Conservation (phyloP, 2,113 vertebrate species). For the Coptodon rendalli region DNA sequence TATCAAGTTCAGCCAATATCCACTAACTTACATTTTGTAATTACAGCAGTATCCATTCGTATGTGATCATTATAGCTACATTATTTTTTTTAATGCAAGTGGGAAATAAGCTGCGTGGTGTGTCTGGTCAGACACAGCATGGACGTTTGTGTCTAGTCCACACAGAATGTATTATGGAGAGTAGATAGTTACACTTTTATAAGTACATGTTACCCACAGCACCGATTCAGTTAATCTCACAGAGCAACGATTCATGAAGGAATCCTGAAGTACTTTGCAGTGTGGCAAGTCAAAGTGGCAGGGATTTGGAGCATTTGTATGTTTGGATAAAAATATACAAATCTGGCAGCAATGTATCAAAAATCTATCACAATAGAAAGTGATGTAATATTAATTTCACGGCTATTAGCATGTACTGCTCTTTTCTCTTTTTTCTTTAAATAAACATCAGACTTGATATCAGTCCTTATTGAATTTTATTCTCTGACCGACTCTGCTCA, state of each 20-base stretch:
- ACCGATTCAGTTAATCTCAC: background rate
- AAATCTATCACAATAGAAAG: background rate
- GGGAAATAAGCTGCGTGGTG: background rate
- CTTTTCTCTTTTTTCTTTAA: fast-evolving
- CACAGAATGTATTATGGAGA: background rate
- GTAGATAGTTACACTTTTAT: background rate
- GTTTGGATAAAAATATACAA: background rate
- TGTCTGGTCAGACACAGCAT: background rate
- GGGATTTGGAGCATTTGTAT: fast-evolving
- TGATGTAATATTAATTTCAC: background rate
- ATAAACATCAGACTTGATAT: background rate
- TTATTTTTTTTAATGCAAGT: background rate
- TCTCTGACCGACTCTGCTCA: background rate
- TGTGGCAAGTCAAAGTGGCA: background rate
- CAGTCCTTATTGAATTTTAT: background rate
- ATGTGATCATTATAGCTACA: background rate
- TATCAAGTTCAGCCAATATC: background rate
- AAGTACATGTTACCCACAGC: background rate
- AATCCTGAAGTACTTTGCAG: background rate
- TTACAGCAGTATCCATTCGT: background rate
- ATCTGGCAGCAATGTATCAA: background rate
- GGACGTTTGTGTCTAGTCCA: fast-evolving
- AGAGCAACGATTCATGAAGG: background rate
- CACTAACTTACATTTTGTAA: background rate
- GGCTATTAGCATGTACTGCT: background rate